phyloP scores from a whole-genome alignment of 92 coral and sea anemone genomes.

The Ricordea florida region DNA sequence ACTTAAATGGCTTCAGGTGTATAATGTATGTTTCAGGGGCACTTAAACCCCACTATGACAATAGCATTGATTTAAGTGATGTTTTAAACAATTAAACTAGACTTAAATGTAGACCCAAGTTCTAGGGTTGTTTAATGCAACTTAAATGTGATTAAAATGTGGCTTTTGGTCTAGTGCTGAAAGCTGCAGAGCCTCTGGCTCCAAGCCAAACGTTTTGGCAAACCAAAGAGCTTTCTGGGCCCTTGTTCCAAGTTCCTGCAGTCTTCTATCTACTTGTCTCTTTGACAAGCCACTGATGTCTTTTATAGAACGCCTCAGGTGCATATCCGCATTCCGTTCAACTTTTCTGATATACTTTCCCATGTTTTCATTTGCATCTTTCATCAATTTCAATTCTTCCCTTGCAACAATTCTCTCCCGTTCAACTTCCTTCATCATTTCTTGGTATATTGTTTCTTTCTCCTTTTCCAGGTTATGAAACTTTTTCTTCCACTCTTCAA shows the following conservation, averaged over 20 bases:
- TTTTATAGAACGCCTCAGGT: too few relatives aligned
- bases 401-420: neutral
- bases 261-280: slow-evolving; percentile 12
- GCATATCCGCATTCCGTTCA: too few relatives aligned
- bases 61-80: too few relatives aligned
- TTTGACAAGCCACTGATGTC: neutral
- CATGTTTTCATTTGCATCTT: slow-evolving; percentile 25
- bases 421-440: slow-evolving; percentile 11
- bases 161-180: too few relatives aligned
- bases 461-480: slow-evolving; percentile 50
- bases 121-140: too few relatives aligned
- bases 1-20: too few relatives aligned
- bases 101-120: too few relatives aligned
- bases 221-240: neutral
- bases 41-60: too few relatives aligned
- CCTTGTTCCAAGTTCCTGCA: slow-evolving; percentile 6
- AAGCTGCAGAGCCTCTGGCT: neutral
- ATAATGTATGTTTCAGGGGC: too few relatives aligned
- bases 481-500: slow-evolving; percentile 42
- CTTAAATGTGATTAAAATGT: too few relatives aligned
- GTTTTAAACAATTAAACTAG: too few relatives aligned
- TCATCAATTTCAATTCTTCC: slow-evolving; percentile 10
- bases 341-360: slow-evolving; percentile 15
- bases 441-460: slow-evolving; percentile 30
- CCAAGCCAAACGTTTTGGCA: neutral